phyloP scores from a whole-genome alignment of 35 echinoderm and acorn worm species.

The Anneissia japonica region DNA sequence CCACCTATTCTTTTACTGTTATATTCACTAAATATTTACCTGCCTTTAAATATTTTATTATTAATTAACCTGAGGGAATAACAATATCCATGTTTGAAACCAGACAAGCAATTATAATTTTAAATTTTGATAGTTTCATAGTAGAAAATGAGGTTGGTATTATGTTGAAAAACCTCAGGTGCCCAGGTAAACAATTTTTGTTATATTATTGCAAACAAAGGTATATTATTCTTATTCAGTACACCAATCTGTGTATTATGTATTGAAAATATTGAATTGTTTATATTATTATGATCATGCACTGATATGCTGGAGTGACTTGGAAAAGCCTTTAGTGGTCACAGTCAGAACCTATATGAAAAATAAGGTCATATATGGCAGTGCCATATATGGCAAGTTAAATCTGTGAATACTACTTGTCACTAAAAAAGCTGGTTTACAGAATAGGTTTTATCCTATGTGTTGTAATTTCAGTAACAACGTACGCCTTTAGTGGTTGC shows the following conservation, averaged over 20 bases:
- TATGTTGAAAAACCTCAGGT: not conserved
- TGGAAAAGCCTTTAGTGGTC: not conserved
- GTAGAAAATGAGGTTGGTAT: not conserved
- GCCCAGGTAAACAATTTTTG: not conserved
- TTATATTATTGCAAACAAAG: not conserved
- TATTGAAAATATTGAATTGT: too few relatives aligned
- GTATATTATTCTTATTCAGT: not conserved
- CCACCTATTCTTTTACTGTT: too few relatives aligned
- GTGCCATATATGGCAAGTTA: not conserved
- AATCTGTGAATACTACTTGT: not conserved
- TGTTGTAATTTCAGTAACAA: not conserved
- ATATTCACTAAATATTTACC: too few relatives aligned
- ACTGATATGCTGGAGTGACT: not conserved
- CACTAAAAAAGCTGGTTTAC: not conserved
- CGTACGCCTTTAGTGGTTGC: not conserved
- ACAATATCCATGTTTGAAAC: not conserved
- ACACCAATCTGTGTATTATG: not conserved
- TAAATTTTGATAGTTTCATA: not conserved
- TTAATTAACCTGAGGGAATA: too few relatives aligned
- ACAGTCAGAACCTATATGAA: too few relatives aligned
- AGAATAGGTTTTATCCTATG: not conserved
- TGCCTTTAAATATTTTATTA: too few relatives aligned
- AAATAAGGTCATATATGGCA: not conserved
- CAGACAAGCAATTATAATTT: not conserved
- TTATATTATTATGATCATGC: too few relatives aligned